Evolutionary conservation across 1,140 invertebrate species (phyloP), one percentile per base, ranked within the genome.

Genomic region (Calliopsis andreniformis): DNA sequence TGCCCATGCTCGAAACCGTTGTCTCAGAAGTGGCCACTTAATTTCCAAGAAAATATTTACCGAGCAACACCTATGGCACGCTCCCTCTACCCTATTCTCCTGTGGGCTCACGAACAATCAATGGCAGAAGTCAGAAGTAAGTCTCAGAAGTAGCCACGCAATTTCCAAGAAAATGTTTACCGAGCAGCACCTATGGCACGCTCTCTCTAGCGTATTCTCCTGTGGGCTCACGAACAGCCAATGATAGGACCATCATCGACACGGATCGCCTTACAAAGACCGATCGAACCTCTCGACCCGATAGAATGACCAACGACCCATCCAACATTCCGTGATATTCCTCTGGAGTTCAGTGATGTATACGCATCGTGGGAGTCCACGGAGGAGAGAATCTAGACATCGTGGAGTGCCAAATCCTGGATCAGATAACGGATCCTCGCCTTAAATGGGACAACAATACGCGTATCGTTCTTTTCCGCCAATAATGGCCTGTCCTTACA

Each of bases 181-280:
- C 8, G 5, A 53, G 18, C 42, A 68, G 45, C 7, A 7, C 18
- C 20, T 23, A 23, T 49, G 20, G 20, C 47, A 39, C 35, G 35
- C n/a, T n/a, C 35, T 39, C 35, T 39, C 35, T 80, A 32, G 49
- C 45, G 28, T 64, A 59, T 59, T n/a, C 66, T 53, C 45, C 14
- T 32, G 47, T 68, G 30, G 67, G 58, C 72, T 80, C 64, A 70
- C 64, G 64, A 61, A 56, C 43, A 80, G 71, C 63, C 61, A 23
- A 43, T 80, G 80, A 82, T 78, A 76, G 72, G 47, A 59, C 45
- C 63, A 70, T 70, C 78, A 80, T 80, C 80, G 72, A 71, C 64
- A 63, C 47, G 80, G 20, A 25, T 70, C 45, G 53, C 66, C 77
- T 66, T 82, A 80, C 78, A 76, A 82, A 82, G 80, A 82, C 69